Conservation (phyloP, 2,113 vertebrate genomes). For the Egretta garzetta region DNA sequence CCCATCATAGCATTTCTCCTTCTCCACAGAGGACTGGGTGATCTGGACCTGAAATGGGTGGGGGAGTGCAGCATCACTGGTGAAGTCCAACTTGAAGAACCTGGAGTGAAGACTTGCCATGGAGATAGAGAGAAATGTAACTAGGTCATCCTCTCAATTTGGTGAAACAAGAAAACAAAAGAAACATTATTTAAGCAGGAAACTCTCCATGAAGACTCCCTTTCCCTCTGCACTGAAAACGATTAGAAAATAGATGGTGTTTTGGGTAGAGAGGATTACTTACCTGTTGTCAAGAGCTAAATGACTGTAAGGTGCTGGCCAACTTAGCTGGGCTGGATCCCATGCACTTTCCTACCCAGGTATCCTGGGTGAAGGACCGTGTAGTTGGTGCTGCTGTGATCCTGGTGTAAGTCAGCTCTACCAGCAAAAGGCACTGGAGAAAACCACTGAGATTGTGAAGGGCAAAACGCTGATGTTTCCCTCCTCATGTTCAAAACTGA, state of each 20-base stretch:
- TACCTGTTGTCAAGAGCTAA: neutral
- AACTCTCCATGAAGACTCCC: neutral
- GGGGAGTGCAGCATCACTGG: neutral
- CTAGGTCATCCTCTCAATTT: neutral
- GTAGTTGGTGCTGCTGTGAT: neutral
- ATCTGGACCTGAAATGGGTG: neutral
- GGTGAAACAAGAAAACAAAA: neutral
- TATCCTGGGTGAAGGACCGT: neutral
- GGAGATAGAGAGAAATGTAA: neutral
- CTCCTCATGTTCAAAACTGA: fast-evolving
- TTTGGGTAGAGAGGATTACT: neutral
- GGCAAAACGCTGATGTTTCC: neutral
- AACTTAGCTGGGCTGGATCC: neutral
- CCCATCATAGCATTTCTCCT: neutral
- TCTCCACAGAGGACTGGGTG: neutral
- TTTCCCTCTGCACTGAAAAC: neutral
- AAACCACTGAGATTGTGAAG: neutral
- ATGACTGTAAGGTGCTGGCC: neutral
- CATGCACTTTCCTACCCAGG: neutral
- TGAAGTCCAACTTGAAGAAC: neutral
- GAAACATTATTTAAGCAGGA: neutral
- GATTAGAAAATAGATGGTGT: neutral
- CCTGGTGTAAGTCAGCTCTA: neutral
- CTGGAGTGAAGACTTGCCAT: neutral
- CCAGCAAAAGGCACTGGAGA: neutral